Conservation (phyloP, 2,113 vertebrate genomes). For the Tricholaema leucomelas region DNA sequence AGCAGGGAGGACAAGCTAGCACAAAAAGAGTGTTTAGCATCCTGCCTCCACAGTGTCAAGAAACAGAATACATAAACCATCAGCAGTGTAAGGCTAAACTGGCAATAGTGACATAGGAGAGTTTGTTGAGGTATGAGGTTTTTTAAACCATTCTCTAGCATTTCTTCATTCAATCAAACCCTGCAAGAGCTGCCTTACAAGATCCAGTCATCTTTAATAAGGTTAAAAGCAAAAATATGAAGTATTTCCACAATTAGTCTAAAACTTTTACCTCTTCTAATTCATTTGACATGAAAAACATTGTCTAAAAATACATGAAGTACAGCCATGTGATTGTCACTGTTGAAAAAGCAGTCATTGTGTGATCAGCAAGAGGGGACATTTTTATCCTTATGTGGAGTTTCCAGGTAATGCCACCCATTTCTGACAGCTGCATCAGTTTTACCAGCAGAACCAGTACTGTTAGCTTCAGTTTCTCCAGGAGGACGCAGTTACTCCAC, state of each 20-base stretch:
- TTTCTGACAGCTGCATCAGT: not conserved
- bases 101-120: not conserved
- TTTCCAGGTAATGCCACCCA: not conserved
- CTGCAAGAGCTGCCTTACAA: not conserved
- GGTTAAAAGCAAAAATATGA: not conserved
- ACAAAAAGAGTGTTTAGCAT: not conserved
- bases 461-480: not conserved
- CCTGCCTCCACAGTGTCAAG: not conserved
- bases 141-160: not conserved
- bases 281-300: not conserved
- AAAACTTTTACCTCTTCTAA: not conserved
- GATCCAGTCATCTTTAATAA: not conserved
- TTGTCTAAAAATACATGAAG: not conserved
- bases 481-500: not conserved
- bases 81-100: not conserved
- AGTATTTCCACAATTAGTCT: not conserved
- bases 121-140: accelerated
- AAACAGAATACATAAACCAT: not conserved
- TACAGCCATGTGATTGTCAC: not conserved
- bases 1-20: not conserved
- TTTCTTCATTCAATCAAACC: not conserved
- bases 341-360: not conserved
- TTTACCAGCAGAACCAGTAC: not conserved
- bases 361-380: not conserved
- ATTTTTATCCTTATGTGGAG: not conserved